Conservation (phyloP, 2,797 vertebrate genomes). For the Tokudaia muenninki region DNA sequence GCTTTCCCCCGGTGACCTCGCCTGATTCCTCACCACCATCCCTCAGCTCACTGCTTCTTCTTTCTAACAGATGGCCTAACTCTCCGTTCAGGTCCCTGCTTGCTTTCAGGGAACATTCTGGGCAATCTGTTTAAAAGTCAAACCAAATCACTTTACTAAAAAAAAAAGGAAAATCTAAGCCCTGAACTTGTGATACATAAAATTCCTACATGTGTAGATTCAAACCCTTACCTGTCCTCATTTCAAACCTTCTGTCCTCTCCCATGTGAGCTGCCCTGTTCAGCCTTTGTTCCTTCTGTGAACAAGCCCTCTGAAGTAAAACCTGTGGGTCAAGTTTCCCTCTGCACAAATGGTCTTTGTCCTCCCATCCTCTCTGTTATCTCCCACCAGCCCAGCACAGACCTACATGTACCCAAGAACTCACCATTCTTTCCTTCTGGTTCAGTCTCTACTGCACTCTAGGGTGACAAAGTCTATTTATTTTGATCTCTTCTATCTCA, state of each 20-base stretch:
- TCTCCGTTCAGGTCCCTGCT: background rate
- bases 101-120: background rate
- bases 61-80: background rate
- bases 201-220: background rate
- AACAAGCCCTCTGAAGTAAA: background rate
- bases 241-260: background rate
- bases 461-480: background rate
- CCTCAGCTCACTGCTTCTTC: background rate
- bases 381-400: background rate
- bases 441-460: background rate
- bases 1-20: background rate
- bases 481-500: background rate
- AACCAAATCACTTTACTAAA: conserved; percentile 19
- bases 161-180: conserved; percentile 32
- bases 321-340: background rate
- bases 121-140: conserved; percentile 24
- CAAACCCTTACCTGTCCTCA: background rate
- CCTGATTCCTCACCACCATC: background rate
- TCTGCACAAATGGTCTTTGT: background rate
- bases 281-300: conserved; percentile 5
- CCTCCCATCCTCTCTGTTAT: background rate
- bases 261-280: background rate
- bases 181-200: background rate
- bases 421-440: background rate
- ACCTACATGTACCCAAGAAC: background rate